Conservation (phyloP, 1,140 invertebrate genomes). For the Limonius californicus region DNA sequence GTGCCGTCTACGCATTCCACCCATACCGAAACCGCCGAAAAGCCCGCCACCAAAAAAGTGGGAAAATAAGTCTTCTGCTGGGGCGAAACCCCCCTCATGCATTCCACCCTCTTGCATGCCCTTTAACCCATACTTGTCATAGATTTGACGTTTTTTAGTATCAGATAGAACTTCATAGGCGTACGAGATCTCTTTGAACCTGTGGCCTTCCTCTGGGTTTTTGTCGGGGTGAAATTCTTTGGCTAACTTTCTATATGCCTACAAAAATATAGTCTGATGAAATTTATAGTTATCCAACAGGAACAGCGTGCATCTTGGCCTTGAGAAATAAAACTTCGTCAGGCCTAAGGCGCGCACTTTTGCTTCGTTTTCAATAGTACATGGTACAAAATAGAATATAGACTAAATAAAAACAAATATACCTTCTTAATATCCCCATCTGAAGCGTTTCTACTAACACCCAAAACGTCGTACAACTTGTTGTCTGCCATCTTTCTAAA, state of each 20-base stretch:
- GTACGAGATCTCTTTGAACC: constrained; percentile 86
- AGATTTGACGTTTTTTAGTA: constrained; percentile 64
- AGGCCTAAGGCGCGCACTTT: too few species aligned
- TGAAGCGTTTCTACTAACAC: constrained; percentile 69
- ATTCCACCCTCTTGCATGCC: constrained; percentile 68
- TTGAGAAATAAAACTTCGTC: background rate
- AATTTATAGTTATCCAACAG: background rate
- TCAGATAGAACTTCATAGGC: constrained; percentile 82
- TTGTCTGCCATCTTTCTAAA: constrained; percentile 62
- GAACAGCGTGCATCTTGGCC: background rate
- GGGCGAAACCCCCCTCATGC: constrained; percentile 54
- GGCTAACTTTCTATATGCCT: constrained; percentile 80
- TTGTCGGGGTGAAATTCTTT: constrained; percentile 89
- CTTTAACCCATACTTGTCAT: constrained; percentile 75
- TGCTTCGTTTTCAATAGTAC: too few species aligned
- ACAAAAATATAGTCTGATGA: background rate
- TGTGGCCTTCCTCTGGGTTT: constrained; percentile 77
- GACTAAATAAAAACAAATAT: constrained; percentile 24
- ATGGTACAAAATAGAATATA: background rate
- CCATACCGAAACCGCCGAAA: constrained; percentile 56
- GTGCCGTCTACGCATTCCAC: constrained; percentile 49
- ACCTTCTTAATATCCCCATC: constrained; percentile 87
- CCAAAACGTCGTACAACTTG: constrained; percentile 79
- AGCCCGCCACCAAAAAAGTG: constrained; percentile 62
- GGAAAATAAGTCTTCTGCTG: constrained; percentile 63